These are phyloP conservation scores for Cervus canadensis DNA, from an alignment of 2,113 vertebrate species.

Conservation along the genomic window DNA sequence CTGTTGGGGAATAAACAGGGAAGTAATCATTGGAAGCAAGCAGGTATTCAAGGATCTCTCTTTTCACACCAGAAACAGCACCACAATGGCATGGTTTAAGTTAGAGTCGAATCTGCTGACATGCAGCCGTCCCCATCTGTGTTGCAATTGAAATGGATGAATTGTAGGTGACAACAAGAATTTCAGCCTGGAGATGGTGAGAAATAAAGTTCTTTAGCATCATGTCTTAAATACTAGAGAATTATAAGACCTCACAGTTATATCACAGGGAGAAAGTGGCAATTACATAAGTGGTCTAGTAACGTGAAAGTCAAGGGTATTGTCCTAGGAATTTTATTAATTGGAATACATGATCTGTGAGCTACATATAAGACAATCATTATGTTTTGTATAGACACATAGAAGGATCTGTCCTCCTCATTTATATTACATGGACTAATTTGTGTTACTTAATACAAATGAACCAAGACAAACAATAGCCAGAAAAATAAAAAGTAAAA, in stretches of 20 bases:
- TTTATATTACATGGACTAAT: background rate
- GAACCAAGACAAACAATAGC: background rate
- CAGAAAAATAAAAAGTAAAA: background rate
- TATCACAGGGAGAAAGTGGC: background rate
- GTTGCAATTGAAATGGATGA: background rate
- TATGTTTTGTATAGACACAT: background rate
- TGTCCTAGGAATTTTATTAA: background rate
- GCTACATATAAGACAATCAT: background rate
- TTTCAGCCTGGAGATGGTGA: background rate
- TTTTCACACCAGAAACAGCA: background rate
- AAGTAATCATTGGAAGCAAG: background rate
- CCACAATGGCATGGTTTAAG: background rate
- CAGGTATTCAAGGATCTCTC: background rate
- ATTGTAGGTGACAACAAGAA: background rate
- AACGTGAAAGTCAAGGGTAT: too few relatives aligned
- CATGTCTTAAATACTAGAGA: background rate
- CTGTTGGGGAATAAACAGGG: background rate
- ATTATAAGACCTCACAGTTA: background rate
- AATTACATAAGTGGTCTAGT: background rate
- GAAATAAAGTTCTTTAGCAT: background rate
- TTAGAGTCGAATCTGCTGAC: background rate
- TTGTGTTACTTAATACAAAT: background rate
- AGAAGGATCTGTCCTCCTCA: background rate
- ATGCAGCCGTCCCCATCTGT: background rate
- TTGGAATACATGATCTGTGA: background rate